Evolutionary conservation across 2,797 vertebrate genomes (phyloP).

Genomic region (Onychomys leucogaster): DNA sequence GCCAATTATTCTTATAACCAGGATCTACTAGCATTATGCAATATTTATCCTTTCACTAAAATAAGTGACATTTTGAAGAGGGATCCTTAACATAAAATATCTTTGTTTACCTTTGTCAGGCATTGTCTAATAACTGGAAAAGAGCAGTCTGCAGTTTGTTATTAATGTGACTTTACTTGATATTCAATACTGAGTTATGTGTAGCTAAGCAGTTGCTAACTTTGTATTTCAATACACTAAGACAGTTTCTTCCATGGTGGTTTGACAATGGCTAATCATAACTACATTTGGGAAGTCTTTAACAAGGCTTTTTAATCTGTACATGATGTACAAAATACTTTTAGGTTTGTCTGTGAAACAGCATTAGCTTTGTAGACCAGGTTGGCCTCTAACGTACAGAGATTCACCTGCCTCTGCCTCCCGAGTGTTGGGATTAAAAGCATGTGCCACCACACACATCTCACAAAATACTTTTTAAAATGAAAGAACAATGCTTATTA

Average conservation of each 20-base stretch:
- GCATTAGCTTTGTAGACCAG: not conserved
- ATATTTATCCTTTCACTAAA: slow-evolving; percentile 12
- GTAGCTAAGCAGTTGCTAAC: not conserved
- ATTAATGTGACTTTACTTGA: not conserved
- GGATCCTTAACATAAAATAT: not conserved
- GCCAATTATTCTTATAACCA: slow-evolving; percentile 20
- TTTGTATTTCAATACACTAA: not conserved
- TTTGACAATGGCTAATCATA: slow-evolving; percentile 15
- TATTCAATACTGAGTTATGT: slow-evolving; percentile 20
- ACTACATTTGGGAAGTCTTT: slow-evolving; percentile 36
- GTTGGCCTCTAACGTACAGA: not conserved
- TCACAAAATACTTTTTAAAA: slow-evolving; percentile 45
- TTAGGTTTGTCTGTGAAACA: not conserved
- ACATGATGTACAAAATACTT: not conserved
- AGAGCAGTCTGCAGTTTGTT: not conserved
- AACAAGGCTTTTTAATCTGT: slow-evolving; percentile 42
- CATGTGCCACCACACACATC: not conserved
- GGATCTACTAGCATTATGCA: not conserved
- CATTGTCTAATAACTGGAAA: not conserved
- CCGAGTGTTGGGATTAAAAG: not conserved
- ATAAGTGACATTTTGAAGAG: slow-evolving; percentile 15
- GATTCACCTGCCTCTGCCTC: not conserved
- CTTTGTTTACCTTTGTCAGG: not conserved
- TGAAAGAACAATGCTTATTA: slow-evolving; percentile 57
- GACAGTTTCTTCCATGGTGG: not conserved